Conservation (phyloP, 2,113 vertebrate genomes). For the Nyctibius bracteatus region DNA sequence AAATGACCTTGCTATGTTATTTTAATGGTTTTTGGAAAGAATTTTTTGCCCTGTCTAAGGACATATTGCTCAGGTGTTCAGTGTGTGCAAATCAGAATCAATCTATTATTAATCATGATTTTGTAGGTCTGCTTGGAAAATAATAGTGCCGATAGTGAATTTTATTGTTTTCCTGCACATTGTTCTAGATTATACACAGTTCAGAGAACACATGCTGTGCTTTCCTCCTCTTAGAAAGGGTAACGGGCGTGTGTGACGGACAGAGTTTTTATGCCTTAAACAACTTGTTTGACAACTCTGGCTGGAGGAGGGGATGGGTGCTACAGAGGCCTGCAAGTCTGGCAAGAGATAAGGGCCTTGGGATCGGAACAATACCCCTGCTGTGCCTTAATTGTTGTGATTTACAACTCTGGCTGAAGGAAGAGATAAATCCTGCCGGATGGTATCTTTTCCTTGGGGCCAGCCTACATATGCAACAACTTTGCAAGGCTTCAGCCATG, state of each 20-base stretch:
- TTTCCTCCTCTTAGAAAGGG: not conserved
- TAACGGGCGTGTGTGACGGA: rapidly evolving
- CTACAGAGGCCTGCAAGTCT: too few species aligned
- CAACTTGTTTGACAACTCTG: too few species aligned
- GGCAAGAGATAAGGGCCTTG: too few species aligned
- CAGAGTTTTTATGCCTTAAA: too few species aligned
- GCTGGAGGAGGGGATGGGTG: too few species aligned
- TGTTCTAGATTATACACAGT: not conserved
- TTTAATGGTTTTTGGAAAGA: not conserved
- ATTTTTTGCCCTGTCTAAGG: not conserved
- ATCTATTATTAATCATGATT: not conserved
- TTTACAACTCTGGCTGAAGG: too few species aligned
- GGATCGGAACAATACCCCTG: too few species aligned
- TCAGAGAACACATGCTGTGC: not conserved
- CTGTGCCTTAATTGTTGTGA: too few species aligned
- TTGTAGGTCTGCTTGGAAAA: not conserved
- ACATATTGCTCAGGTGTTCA: not conserved
- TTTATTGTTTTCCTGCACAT: not conserved
- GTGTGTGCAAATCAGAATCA: not conserved
- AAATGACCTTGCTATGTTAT: not conserved
- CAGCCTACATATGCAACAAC: too few species aligned
- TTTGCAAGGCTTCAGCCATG: too few species aligned
- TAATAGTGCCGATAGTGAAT: not conserved
- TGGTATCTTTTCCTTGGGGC: too few species aligned
- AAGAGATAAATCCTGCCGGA: too few species aligned